Evolutionary conservation across 1,140 invertebrate genomes (phyloP).

Genomic region (Drosophila bifasciata): DNA sequence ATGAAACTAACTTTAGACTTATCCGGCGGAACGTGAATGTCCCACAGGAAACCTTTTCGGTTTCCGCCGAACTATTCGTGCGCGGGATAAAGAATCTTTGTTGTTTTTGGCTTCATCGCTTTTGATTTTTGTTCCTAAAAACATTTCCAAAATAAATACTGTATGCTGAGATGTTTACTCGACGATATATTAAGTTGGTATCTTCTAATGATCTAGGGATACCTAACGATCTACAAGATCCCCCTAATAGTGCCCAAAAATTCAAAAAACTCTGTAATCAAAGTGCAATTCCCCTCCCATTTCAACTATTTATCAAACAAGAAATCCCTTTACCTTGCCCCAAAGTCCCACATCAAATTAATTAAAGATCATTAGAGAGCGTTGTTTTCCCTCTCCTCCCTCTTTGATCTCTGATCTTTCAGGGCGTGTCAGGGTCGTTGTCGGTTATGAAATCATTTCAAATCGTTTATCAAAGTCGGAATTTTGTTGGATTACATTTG

Average conservation of each 20-base stretch:
- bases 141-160: no score
- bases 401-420: neutral
- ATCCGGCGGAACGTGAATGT: no score
- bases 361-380: conserved; percentile 58
- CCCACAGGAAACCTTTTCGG: no score
- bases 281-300: neutral
- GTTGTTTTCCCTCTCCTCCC: conserved; percentile 1
- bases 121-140: no score
- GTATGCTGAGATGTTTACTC: no score
- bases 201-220: neutral
- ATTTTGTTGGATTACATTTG: conserved; percentile 3
- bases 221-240: neutral
- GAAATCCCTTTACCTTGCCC: conserved; percentile 4
- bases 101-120: no score
- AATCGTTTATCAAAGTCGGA: conserved; percentile 48
- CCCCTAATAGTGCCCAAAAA: neutral
- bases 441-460: conserved; percentile 30
- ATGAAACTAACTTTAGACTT: no score
- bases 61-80: no score
- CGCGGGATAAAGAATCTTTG: no score
- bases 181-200: no score
- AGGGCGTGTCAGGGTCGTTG: conserved; percentile 39
- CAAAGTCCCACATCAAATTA: conserved; percentile 50
- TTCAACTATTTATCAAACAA: conserved; percentile 37
- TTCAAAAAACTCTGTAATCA: neutral